phyloP scores from a whole-genome alignment of 2,113 vertebrate genomes.

The Calyptommatus sinebrachiatus region DNA sequence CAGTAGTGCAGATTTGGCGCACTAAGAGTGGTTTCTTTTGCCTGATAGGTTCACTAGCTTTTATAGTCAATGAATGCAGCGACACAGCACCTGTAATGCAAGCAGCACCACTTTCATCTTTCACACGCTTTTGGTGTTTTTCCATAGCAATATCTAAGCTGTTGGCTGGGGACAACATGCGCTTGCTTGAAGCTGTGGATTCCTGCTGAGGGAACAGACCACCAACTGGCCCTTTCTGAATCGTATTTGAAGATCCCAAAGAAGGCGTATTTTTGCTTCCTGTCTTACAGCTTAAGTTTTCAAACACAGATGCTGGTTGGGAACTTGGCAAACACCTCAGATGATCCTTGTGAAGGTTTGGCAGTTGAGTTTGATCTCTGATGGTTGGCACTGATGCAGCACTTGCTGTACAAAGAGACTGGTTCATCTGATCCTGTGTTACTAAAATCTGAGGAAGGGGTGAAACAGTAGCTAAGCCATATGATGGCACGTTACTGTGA shows the following conservation, averaged over 20 bases:
- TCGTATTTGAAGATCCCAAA: slow-evolving; percentile 69
- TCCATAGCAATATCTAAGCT: slow-evolving; percentile 99
- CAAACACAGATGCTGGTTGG: slow-evolving; percentile 56
- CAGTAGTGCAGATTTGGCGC: slow-evolving; percentile 90
- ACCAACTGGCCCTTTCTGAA: slow-evolving; percentile 81
- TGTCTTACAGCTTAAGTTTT: slow-evolving; percentile 58
- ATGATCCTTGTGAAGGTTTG: slow-evolving; percentile 70
- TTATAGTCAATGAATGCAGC: slow-evolving; percentile 71
- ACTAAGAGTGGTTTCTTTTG: slow-evolving; percentile 90
- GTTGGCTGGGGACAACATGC: slow-evolving; percentile 97
- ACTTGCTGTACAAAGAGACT: slow-evolving; percentile 71
- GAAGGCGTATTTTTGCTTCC: slow-evolving; percentile 66
- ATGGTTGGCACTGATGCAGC: slow-evolving; percentile 56
- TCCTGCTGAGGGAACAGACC: slow-evolving; percentile 91
- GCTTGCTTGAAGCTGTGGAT: slow-evolving; percentile 89
- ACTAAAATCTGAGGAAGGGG: slow-evolving; percentile 91
- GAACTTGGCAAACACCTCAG: slow-evolving; percentile 64
- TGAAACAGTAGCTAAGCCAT: slow-evolving; percentile 71
- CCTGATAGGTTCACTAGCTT: slow-evolving; percentile 77
- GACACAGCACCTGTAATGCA: slow-evolving; percentile 79
- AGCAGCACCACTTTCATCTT: slow-evolving; percentile 90
- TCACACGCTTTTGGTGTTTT: slow-evolving; percentile 95
- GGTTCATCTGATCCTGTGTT: slow-evolving; percentile 85
- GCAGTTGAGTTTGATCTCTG: slow-evolving; percentile 68
- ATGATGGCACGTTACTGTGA: slow-evolving; percentile 72